Evolutionary conservation across 1,140 invertebrate genomes (phyloP).

Genomic region (Araneus ventricosus): DNA sequence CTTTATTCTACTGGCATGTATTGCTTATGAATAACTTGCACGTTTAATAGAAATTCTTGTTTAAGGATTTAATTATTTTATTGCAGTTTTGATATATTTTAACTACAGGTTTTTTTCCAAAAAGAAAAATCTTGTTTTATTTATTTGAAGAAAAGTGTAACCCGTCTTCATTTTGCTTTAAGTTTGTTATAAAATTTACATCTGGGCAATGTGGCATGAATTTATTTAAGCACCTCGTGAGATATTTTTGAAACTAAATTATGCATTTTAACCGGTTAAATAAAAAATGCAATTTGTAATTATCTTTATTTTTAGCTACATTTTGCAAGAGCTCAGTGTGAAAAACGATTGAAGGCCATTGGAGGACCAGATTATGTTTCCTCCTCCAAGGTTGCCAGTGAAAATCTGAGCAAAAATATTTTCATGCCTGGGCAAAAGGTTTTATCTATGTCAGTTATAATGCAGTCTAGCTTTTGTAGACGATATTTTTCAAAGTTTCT

Average conservation of each 20-base stretch:
- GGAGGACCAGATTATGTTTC: conserved; percentile 86
- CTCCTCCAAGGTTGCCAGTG: conserved; percentile 60
- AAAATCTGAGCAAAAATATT: conserved; percentile 47
- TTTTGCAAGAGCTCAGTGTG: conserved; percentile 90
- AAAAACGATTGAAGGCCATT: conserved; percentile 87
- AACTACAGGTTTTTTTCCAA: too few species aligned
- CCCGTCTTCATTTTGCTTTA: too few species aligned
- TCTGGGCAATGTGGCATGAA: background rate
- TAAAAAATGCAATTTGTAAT: too few species aligned
- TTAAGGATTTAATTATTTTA: too few species aligned
- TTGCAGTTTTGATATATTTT: too few species aligned
- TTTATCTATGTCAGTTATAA: conserved; percentile 81
- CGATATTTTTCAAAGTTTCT: conserved; percentile 89
- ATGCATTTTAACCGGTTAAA: background rate
- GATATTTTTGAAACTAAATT: background rate
- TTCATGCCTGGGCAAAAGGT: conserved; percentile 78
- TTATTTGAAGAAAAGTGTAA: too few species aligned
- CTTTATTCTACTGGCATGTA: too few species aligned
- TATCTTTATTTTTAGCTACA: conserved; percentile 81
- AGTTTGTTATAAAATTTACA: too few species aligned
- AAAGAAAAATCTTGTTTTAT: too few species aligned
- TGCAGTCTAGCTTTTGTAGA: conserved; percentile 80
- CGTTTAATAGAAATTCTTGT: too few species aligned
- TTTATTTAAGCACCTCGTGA: background rate
- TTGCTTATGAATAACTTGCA: too few species aligned